Conservation (phyloP, 1,140 invertebrate species). For the Campoletis sonorensis region DNA sequence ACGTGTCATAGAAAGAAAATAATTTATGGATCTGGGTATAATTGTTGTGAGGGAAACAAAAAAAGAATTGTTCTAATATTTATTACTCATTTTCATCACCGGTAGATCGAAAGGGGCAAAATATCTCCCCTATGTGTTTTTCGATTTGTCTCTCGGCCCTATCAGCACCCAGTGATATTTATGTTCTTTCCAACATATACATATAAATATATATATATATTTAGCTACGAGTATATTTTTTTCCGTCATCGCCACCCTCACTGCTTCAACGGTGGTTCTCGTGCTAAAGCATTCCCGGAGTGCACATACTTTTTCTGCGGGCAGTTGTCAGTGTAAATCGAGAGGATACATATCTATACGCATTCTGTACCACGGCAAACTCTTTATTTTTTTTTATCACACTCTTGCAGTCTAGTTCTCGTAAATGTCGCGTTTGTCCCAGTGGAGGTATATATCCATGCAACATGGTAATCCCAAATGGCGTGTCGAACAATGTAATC, state of each 20-base stretch:
- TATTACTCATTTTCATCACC: too few relatives aligned
- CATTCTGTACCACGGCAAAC: not conserved
- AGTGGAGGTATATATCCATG: slow-evolving; percentile 18
- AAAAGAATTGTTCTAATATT: not conserved
- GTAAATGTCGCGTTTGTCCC: slow-evolving; percentile 12
- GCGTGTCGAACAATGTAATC: slow-evolving; percentile 39
- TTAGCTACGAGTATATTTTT: not conserved
- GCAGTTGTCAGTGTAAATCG: slow-evolving; percentile 30
- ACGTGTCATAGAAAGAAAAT: too few relatives aligned
- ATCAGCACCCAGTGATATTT: slow-evolving; percentile 9
- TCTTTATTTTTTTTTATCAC: slow-evolving; percentile 24
- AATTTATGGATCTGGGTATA: too few relatives aligned
- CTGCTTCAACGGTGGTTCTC: not conserved
- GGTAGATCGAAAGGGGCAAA: too few relatives aligned
- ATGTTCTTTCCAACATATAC: not conserved
- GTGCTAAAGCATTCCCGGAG: slow-evolving; percentile 2
- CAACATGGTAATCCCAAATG: slow-evolving; percentile 32
- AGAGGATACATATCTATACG: not conserved
- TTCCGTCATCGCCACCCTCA: not conserved
- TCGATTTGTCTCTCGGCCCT: not conserved
- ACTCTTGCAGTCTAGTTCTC: not conserved
- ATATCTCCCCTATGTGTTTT: too few relatives aligned
- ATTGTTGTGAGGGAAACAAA: not conserved
- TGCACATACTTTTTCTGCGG: slow-evolving; percentile 13
- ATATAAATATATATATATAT: too few relatives aligned